Evolutionary conservation across 2,113 vertebrate genomes (phyloP).

Genomic region (Ptilonorhynchus violaceus): DNA sequence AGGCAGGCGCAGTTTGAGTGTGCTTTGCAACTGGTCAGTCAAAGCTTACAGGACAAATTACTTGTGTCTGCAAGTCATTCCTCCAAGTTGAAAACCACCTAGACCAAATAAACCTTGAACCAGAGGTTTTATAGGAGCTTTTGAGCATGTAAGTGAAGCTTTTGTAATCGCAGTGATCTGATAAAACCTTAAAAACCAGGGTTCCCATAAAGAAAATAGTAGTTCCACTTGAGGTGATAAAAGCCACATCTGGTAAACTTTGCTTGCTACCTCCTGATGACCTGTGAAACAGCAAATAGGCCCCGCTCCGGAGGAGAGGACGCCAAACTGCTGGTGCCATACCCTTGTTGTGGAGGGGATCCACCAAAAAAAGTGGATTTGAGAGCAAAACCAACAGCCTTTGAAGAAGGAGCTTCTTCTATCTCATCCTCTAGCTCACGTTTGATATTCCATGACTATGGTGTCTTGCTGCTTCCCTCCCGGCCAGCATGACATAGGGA

Average conservation of each 20-base stretch:
- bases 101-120: constrained; percentile 51
- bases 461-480: neutral
- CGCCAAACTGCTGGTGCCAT: neutral
- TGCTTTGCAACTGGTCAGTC: constrained; percentile 5
- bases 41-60: constrained; percentile 40
- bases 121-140: constrained; percentile 24
- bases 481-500: rapidly evolving
- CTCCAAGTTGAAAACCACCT: constrained; percentile 36
- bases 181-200: constrained; percentile 18
- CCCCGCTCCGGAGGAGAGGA: neutral
- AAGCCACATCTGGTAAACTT: constrained; percentile 29
- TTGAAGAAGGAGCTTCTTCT: neutral
- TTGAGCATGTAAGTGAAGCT: constrained; percentile 26
- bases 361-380: neutral
- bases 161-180: constrained; percentile 39
- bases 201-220: constrained; percentile 2
- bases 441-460: neutral
- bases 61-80: constrained; percentile 39
- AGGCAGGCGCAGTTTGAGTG: neutral
- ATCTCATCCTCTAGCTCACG: neutral
- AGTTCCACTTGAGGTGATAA: constrained; percentile 32
- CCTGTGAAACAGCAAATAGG: neutral
- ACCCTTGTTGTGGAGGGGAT: rapidly evolving
- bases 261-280: constrained; percentile 1
- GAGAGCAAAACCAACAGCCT: neutral